Conservation (phyloP, 1,140 invertebrate genomes). For the Drosophila pandora region DNA sequence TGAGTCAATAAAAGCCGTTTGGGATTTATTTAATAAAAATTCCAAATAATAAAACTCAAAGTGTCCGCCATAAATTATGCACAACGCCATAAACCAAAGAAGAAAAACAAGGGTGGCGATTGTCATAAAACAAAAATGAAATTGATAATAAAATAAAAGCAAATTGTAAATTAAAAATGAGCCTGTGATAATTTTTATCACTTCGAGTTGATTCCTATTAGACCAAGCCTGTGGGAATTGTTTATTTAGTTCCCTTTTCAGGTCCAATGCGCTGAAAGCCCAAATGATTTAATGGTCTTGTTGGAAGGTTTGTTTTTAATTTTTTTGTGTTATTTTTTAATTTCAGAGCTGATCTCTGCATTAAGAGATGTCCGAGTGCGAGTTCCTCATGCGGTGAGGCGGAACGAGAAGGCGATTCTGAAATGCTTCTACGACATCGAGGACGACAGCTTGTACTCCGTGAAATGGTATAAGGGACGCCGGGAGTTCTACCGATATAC, state of each 20-base stretch:
- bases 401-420: slow-evolving; percentile 87
- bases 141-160: slow-evolving; percentile 74
- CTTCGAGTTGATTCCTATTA: slow-evolving; percentile 38
- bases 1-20: slow-evolving; percentile 63
- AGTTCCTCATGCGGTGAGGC: slow-evolving; percentile 88
- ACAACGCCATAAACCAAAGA: slow-evolving; percentile 49
- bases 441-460: slow-evolving; percentile 90
- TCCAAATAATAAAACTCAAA: slow-evolving; percentile 50
- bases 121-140: slow-evolving; percentile 42
- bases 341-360: slow-evolving; percentile 61
- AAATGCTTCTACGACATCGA: slow-evolving; percentile 91
- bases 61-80: slow-evolving; percentile 64
- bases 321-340: slow-evolving; percentile 23
- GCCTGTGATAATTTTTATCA: slow-evolving; percentile 36
- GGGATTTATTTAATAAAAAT: slow-evolving; percentile 75
- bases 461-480: slow-evolving; percentile 93
- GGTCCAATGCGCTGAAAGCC: slow-evolving; percentile 56
- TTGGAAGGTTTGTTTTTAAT: slow-evolving; percentile 33
- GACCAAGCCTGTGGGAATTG: slow-evolving; percentile 39
- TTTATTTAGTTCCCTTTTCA: slow-evolving; percentile 51
- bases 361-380: slow-evolving; percentile 87
- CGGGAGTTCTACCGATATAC: slow-evolving; percentile 92
- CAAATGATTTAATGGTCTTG: slow-evolving; percentile 54
- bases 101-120: slow-evolving; percentile 4
- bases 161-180: slow-evolving; percentile 68